Base-by-base conservation (phyloP, 2,888 invertebrate genomes). In the Drosophila anceps region DNA sequence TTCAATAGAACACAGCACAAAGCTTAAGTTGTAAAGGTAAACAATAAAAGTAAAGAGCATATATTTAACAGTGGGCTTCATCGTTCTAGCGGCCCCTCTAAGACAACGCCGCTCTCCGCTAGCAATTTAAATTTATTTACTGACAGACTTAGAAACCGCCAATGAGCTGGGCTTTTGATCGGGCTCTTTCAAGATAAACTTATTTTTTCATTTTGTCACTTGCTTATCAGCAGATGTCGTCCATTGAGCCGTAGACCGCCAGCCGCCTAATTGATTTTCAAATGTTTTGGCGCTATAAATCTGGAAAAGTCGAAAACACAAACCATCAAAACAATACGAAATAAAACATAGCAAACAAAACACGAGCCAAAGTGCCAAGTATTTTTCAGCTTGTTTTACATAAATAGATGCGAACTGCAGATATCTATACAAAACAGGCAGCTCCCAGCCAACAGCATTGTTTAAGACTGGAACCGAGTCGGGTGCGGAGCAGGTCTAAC, bases 381-480 rank as follows among this genome's bases (percentile, higher is more conserved):
- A 74, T 73, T 81, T 82, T 71, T 79, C 68, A 53, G 73, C 60
- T 73, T 84, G 70, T 79, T 84, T 88, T 67, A 71, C 84, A 84
- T 86, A 88, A 84, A 79, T 71, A 88, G 86, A 84, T 86, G 82
- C 87, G 73, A 75, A 78, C 82, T 81, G 82, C 79, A 84, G 76
- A 82, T 79, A 75, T 46, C 39, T 65, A 79, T 44, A 71, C 50
- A 73, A 69, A 72, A 50, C 39, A 29, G 59, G 43, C 73, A 41
- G 31, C 18, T 24, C 37, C 39, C 33, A 33, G 18, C 18, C 62
- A 39, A 18, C 50, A 18, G 31, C 60, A 62, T 79, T 79, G 79
- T 79, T 33, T 50, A 12, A n/a, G 27, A 35, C 29, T 48, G 24
- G 27, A 57, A 8, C 57, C 57, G 44, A 27, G 37, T 53, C n/a